Evolutionary conservation across 2,888 invertebrate species (phyloP), one percentile per base, ranked within the genome.

Genomic region (Microctonus aethiopoides): DNA sequence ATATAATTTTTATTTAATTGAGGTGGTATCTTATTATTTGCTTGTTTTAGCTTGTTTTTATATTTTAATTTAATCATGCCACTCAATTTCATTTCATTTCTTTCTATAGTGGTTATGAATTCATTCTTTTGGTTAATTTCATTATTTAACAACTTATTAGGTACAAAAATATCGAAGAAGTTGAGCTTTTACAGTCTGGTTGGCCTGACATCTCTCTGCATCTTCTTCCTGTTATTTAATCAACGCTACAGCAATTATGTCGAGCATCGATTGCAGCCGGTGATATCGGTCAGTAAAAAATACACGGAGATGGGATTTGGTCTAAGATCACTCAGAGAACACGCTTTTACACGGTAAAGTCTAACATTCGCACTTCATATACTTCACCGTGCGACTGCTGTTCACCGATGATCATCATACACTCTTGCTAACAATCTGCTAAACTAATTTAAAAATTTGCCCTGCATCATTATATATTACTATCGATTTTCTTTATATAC

Each of bases 121-220:
- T 29, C 7, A 5, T 29, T 7, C 29, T 5, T 5, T 29, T 29
- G 29, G 3, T 41, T 4, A 39, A 39, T n/a, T 24, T 41, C 13
- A 26, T 61, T 26, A 61, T 41, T 51, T 6, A 20, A 20, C 34
- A 7, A 51, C 16, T 13, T 51, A 3, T 5, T 74, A 84, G 83
- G 81, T 79, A 72, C 78, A 74, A 83, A 78, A 78, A 83, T 84
- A 81, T 84, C 85, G 63, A 85, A 82, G 77, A 81, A 80, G 70
- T 77, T 85, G 73, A 83, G 85, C 72, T 86, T 86, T 75, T 86
- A 84, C 76, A 83, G 82, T 76, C 79, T 86, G 74, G 78, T 86
- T 74, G 81, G 81, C 76, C 79, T 86, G 76, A 82, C 80, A 73
- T 84, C 84, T 64, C 73, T 86, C 75, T 86, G 85, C 80, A 83